A percentile compares a stretch with the other conserved stretches of the same genome.
phyloP scores from a whole-genome alignment of 1,140 invertebrate genomes.

The Brachionus manjavacas region DNA sequence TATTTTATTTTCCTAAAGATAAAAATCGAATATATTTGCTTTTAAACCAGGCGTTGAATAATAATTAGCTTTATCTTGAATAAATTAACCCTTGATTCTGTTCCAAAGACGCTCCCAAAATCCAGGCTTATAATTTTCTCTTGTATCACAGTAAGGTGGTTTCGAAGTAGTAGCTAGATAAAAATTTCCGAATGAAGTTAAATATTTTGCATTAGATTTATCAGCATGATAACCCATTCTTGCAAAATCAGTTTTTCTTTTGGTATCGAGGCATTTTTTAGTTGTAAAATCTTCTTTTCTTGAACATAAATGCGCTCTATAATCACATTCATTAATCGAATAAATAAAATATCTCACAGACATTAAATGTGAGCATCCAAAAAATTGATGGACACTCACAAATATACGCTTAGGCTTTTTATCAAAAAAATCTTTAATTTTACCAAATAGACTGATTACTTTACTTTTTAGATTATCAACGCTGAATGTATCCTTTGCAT shows the following conservation, averaged over 20 bases:
- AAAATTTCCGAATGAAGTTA: slow-evolving; percentile 21
- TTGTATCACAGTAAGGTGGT: slow-evolving; percentile 20
- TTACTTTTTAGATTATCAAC: neutral
- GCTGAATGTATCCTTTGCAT: neutral
- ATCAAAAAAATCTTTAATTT: neutral
- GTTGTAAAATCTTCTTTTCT: neutral
- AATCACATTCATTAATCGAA: slow-evolving; percentile 37
- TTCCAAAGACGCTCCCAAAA: neutral
- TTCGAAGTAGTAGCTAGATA: neutral
- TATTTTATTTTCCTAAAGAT: too few relatives aligned
- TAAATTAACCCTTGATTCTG: slow-evolving; percentile 10
- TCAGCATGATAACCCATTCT: slow-evolving; percentile 34
- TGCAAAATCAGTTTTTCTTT: neutral
- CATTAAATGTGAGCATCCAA: slow-evolving; percentile 37
- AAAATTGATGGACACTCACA: slow-evolving; percentile 11
- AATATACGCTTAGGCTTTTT: neutral
- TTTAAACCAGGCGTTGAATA: neutral
- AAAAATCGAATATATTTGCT: neutral
- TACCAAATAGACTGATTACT: neutral
- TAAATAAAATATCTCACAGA: slow-evolving; percentile 33
- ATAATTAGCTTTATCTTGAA: neutral
- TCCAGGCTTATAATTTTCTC: slow-evolving; percentile 1
- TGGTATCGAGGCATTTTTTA: neutral
- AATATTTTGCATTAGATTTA: neutral
- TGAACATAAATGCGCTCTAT: neutral